A percentile compares a stretch with the other conserved stretches of the same genome.
These are phyloP conservation scores for Epinephelus awoara DNA, from an alignment of 2,797 vertebrate species.

Conservation along the genomic window DNA sequence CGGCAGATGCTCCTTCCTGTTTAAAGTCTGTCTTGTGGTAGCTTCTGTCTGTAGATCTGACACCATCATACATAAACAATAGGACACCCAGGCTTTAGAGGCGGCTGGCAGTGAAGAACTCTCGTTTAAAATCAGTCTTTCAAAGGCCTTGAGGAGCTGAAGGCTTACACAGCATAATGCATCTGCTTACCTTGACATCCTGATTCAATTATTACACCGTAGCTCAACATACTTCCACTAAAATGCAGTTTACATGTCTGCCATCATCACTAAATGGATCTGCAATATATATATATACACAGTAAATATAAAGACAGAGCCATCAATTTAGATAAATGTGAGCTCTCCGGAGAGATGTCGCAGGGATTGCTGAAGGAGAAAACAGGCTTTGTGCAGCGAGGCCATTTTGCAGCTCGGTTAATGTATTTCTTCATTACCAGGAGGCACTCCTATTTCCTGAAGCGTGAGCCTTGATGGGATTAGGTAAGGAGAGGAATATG, in stretches of 20 bases:
- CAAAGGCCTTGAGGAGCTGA: slow-evolving; percentile 48
- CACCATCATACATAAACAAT: slow-evolving; percentile 54
- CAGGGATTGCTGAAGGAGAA: slow-evolving; percentile 59
- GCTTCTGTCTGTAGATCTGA: slow-evolving; percentile 23
- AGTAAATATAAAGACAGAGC: slow-evolving; percentile 37
- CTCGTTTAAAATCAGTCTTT: slow-evolving; percentile 44
- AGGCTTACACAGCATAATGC: slow-evolving; percentile 33
- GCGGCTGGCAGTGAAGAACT: slow-evolving; percentile 11
- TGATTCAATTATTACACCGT: slow-evolving; percentile 36
- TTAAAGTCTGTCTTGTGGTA: slow-evolving; percentile 1
- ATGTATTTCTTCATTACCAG: slow-evolving; percentile 80
- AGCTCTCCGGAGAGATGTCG: slow-evolving; percentile 43
- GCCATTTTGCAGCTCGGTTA: slow-evolving; percentile 69
- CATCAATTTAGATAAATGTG: slow-evolving; percentile 32
- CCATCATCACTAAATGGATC: slow-evolving; percentile 32
- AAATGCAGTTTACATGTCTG: slow-evolving; percentile 37
- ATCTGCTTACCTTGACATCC: slow-evolving; percentile 43
- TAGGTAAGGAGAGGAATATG: slow-evolving; percentile 73
- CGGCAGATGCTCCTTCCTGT: slow-evolving; percentile 17
- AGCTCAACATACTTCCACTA: background rate
- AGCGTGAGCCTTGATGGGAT: slow-evolving; percentile 79
- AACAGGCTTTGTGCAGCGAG: slow-evolving; percentile 42
- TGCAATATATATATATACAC: background rate
- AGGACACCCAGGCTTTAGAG: slow-evolving; percentile 18
- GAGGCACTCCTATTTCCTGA: slow-evolving; percentile 76